phyloP scores from a whole-genome alignment of 1,140 invertebrate genomes.

The Drosophila equinoxialis region DNA sequence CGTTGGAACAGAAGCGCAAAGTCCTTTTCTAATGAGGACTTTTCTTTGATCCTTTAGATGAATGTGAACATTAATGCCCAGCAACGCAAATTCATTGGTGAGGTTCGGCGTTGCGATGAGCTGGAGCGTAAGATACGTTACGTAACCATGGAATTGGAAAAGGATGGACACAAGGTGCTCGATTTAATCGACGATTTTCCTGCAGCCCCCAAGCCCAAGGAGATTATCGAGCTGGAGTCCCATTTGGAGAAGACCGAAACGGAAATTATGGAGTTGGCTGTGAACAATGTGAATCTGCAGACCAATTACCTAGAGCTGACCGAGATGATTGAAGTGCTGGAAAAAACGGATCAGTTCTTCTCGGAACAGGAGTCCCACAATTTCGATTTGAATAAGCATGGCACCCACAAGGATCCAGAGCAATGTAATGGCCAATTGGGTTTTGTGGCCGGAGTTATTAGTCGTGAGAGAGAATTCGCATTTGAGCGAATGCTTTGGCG shows the following conservation, averaged over 20 bases:
- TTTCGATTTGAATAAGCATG: constrained; percentile 84
- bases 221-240: constrained; percentile 93
- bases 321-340: constrained; percentile 95
- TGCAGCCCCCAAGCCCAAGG: constrained; percentile 95
- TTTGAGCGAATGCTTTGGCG: constrained; percentile 99
- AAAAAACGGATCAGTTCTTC: constrained; percentile 90
- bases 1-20: too few species aligned
- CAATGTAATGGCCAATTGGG: constrained; percentile 85
- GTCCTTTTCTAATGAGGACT: neutral
- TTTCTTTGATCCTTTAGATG: constrained; percentile 84
- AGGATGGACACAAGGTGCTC: constrained; percentile 89
- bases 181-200: constrained; percentile 92
- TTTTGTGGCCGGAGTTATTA: constrained; percentile 93
- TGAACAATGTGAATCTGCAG: constrained; percentile 96
- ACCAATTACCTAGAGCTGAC: constrained; percentile 96
- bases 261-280: constrained; percentile 95
- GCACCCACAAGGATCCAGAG: constrained; percentile 90
- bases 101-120: constrained; percentile 93
- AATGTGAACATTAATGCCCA: constrained; percentile 91
- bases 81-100: constrained; percentile 93
- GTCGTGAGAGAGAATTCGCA: constrained; percentile 93
- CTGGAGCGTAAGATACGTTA: constrained; percentile 93
- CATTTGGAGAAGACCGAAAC: constrained; percentile 96
- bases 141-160: constrained; percentile 93
- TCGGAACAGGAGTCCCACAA: constrained; percentile 70